A percentile compares a stretch with the other conserved stretches of the same genome.
Evolutionary conservation across 2,113 vertebrate species (phyloP).

Genomic region (Hemiscyllium ocellatum): DNA sequence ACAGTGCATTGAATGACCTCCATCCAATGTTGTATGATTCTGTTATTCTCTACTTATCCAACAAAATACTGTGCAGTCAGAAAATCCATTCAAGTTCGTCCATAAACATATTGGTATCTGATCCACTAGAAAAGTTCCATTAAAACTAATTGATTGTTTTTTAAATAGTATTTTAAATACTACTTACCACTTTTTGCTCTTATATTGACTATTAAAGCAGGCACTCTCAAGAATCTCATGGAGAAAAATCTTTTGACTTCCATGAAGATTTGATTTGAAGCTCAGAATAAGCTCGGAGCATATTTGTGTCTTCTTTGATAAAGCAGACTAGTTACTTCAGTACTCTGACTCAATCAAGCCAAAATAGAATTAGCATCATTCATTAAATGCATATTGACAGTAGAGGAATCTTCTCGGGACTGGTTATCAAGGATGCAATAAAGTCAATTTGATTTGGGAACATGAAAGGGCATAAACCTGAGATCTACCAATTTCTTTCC

Average conservation of each 20-base stretch:
- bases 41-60: neutral
- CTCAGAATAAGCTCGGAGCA: neutral
- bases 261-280: neutral
- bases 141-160: neutral
- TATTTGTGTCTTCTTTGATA: neutral
- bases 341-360: neutral
- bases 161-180: too few relatives aligned
- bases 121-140: neutral
- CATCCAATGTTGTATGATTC: neutral
- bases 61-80: neutral
- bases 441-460: neutral
- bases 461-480: neutral
- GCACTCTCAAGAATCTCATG: neutral
- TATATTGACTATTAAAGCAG: neutral
- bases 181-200: neutral
- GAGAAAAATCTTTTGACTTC: neutral
- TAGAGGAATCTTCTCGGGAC: neutral
- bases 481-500: neutral
- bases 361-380: neutral
- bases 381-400: neutral
- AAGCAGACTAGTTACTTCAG: neutral
- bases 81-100: neutral
- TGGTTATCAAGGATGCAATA: neutral
- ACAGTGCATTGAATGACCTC: too few relatives aligned
- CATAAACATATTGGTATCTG: neutral